Evolutionary conservation across 1,140 invertebrate species (phyloP).

Genomic region (Ostrea edulis): DNA sequence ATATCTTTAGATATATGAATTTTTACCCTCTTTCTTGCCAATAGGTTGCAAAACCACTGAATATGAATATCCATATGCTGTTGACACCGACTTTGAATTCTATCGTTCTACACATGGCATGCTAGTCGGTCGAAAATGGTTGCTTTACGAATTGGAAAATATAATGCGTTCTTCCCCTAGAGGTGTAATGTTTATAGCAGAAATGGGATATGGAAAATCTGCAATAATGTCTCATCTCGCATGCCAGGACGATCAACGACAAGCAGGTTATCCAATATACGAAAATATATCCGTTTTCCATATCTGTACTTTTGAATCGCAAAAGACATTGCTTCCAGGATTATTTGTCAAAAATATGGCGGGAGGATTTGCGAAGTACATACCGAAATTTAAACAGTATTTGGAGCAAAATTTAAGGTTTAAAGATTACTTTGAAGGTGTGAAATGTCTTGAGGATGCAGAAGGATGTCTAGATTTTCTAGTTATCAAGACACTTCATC

Average conservation of each 20-base stretch:
- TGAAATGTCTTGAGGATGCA: not conserved
- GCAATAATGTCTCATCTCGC: conserved; percentile 7
- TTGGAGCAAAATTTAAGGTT: not conserved
- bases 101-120: not conserved
- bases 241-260: not conserved
- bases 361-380: not conserved
- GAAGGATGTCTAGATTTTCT: not conserved
- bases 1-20: too few species aligned
- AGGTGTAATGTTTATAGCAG: conserved; percentile 37
- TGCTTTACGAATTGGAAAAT: not conserved
- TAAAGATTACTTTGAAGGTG: not conserved
- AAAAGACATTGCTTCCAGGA: conserved; percentile 5
- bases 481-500: not conserved
- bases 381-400: not conserved
- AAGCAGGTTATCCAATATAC: not conserved
- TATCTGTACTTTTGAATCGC: conserved; percentile 40
- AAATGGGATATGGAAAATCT: conserved; percentile 48
- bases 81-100: not conserved
- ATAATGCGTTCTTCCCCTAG: not conserved
- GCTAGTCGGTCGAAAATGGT: conserved; percentile 15
- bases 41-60: not conserved
- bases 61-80: not conserved
- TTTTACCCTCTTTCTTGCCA: not conserved
- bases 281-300: conserved; percentile 30
- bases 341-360: conserved; percentile 40